Conservation (phyloP, 1,140 invertebrate genomes). For the Stenopsyche tienmushanensis region DNA sequence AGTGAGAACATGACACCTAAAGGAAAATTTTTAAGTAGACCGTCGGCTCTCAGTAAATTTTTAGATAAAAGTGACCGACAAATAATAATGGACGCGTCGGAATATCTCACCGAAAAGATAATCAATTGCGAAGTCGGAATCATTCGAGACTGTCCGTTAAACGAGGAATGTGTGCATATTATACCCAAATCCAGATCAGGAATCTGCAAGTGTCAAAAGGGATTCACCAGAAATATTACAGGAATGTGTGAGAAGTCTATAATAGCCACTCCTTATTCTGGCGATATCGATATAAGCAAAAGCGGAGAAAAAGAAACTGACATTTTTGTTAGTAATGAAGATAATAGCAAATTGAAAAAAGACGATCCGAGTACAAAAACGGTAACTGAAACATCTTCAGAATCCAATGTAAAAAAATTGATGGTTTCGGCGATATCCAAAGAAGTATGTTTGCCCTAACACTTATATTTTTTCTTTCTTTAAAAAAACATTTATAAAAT, state of each 20-base stretch:
- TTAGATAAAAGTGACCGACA: slow-evolving; percentile 44
- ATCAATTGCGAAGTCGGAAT: slow-evolving; percentile 54
- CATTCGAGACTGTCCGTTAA: slow-evolving; percentile 58
- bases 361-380: slow-evolving; percentile 45
- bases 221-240: slow-evolving; percentile 57
- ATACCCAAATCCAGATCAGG: slow-evolving; percentile 60
- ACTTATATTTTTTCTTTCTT: slow-evolving; percentile 8
- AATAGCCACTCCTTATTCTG: slow-evolving; percentile 47
- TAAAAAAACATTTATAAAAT: neutral
- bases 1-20: slow-evolving; percentile 43
- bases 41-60: slow-evolving; percentile 40
- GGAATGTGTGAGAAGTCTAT: slow-evolving; percentile 46
- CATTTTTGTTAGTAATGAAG: slow-evolving; percentile 15
- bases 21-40: slow-evolving; percentile 31
- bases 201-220: slow-evolving; percentile 67
- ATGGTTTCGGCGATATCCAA: slow-evolving; percentile 78
- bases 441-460: slow-evolving; percentile 55
- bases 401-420: slow-evolving; percentile 63
- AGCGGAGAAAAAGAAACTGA: slow-evolving; percentile 26
- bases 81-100: slow-evolving; percentile 54
- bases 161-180: slow-evolving; percentile 65
- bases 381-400: slow-evolving; percentile 47
- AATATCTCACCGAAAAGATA: slow-evolving; percentile 50
- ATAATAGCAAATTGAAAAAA: slow-evolving; percentile 29
- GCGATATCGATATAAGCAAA: slow-evolving; percentile 37